Conservation (phyloP, 1,140 invertebrate species). For the Drosophila hydei region DNA sequence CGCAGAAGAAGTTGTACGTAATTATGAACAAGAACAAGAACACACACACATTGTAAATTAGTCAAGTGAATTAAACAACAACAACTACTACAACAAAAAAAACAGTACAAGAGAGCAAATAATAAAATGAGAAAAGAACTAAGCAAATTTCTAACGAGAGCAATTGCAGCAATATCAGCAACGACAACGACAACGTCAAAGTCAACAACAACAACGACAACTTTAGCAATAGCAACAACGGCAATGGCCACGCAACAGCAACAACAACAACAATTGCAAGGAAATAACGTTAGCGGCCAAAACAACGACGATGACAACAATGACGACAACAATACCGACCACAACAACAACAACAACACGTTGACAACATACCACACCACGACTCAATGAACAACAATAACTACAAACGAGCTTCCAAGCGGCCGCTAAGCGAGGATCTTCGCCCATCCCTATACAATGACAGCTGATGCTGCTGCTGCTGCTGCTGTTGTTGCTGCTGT, state of each 20-base stretch:
- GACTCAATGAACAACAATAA: slow-evolving; percentile 37
- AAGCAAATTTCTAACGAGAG: slow-evolving; percentile 64
- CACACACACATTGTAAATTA: slow-evolving; percentile 81
- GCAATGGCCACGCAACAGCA: slow-evolving; percentile 30
- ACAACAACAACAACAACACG: slow-evolving; percentile 32
- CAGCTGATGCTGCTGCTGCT: slow-evolving; percentile 20
- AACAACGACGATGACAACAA: slow-evolving; percentile 16
- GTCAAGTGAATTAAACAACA: slow-evolving; percentile 48
- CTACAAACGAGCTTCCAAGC: slow-evolving; percentile 78
- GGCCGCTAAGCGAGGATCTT: slow-evolving; percentile 44
- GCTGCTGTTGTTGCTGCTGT: slow-evolving; percentile 10
- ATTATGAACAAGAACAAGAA: slow-evolving; percentile 77
- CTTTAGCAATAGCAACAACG: slow-evolving; percentile 40
- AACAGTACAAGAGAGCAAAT: slow-evolving; percentile 44
- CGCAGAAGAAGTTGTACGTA: slow-evolving; percentile 81
- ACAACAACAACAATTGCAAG: slow-evolving; percentile 10
- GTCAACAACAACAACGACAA: slow-evolving; percentile 8
- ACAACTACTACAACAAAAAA: background rate
- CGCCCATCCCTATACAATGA: slow-evolving; percentile 1
- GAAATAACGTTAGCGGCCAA: slow-evolving; percentile 23
- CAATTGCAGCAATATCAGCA: slow-evolving; percentile 33
- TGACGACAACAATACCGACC: slow-evolving; percentile 13
- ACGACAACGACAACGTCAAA: slow-evolving; percentile 32
- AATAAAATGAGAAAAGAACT: slow-evolving; percentile 34
- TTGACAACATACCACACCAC: slow-evolving; percentile 4